Conservation (phyloP, 2,113 vertebrate species). For the Hippocampus comes region DNA sequence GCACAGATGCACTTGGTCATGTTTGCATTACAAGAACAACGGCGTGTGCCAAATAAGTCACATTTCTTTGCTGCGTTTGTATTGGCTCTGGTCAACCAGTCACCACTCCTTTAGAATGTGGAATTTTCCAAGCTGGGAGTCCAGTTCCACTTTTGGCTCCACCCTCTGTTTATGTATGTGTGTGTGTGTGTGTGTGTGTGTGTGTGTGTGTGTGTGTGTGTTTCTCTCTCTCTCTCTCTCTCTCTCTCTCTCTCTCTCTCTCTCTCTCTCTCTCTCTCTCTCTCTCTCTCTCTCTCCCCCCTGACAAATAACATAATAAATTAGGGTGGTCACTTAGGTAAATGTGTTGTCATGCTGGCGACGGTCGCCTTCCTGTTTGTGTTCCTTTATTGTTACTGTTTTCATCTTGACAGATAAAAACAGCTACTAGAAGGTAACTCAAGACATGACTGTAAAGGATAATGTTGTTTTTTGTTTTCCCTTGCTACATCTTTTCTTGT, state of each 20-base stretch:
- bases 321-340: background rate
- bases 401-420: background rate
- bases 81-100: background rate
- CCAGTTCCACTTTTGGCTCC: background rate
- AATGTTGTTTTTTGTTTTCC: background rate
- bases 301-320: background rate
- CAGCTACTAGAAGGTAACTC: no score
- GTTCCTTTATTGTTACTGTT: slow-evolving; percentile 10
- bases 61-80: slow-evolving; percentile 3
- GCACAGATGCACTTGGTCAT: background rate
- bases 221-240: no score
- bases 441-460: background rate
- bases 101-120: slow-evolving; percentile 4
- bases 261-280: background rate
- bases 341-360: slow-evolving; percentile 5
- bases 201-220: no score
- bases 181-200: background rate
- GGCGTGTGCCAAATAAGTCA: background rate
- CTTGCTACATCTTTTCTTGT: slow-evolving; percentile 23
- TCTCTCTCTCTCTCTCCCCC: background rate
- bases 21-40: background rate
- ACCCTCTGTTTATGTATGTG: background rate
- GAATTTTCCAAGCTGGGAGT: slow-evolving; percentile 1
- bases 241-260: no score
- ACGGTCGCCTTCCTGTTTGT: slow-evolving; percentile 19